Percentiles rank a stretch among this genome's conserved stretches.
These are phyloP conservation scores for Zelleria hepariella DNA, from an alignment of 2,888 invertebrate species.

Conservation along the genomic window DNA sequence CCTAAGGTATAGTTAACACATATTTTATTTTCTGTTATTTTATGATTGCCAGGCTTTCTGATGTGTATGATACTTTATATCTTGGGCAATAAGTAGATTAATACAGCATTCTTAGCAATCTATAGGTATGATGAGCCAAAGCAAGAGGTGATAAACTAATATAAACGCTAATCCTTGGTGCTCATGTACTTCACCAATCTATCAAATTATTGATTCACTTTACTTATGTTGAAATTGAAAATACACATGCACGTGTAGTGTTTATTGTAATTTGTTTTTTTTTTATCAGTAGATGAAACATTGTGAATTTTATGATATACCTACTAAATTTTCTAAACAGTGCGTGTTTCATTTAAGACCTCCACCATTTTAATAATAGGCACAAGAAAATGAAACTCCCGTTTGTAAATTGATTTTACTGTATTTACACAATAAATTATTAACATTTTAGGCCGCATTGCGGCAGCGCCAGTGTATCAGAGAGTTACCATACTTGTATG, in stretches of 20 bases:
- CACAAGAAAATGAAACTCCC: neutral
- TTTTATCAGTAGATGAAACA: conserved; percentile 36
- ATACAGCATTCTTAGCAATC: neutral
- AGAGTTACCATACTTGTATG: neutral
- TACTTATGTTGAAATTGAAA: conserved; percentile 15
- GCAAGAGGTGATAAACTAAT: neutral
- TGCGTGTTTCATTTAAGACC: conserved; percentile 25
- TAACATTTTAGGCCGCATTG: neutral
- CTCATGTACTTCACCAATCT: conserved; percentile 34
- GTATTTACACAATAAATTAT: conserved; percentile 4
- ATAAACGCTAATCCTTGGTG: conserved; percentile 45
- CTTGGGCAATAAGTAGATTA: neutral
- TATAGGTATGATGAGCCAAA: neutral
- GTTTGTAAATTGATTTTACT: neutral
- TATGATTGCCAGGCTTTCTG: conserved; percentile 49
- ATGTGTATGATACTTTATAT: neutral
- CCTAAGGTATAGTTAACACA: conserved; percentile 15
- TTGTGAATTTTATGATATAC: conserved; percentile 58
- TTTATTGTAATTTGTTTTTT: conserved; percentile 26
- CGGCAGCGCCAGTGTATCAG: neutral
- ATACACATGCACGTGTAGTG: conserved; percentile 8
- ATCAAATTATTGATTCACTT: conserved; percentile 21
- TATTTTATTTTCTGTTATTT: conserved; percentile 18
- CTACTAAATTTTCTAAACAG: conserved; percentile 64
- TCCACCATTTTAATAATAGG: neutral